Base-by-base conservation (phyloP, 2,797 vertebrate genomes). In the Linurgus olivaceus region DNA sequence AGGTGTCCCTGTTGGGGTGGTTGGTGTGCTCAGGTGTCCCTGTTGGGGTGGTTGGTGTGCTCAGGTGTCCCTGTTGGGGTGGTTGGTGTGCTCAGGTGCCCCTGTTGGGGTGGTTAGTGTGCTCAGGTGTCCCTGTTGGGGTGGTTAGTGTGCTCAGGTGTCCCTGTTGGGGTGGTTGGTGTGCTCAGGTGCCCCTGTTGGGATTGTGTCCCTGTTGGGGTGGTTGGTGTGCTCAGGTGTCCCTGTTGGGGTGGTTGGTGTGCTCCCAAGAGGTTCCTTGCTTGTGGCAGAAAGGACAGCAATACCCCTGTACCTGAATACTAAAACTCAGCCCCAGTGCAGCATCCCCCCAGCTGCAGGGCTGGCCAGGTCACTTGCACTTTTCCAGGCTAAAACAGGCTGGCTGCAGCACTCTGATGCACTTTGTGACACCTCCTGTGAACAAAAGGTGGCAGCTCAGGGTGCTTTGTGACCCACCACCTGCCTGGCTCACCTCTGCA, bases 121-220 rank as follows among this genome's bases (percentile, higher is more conserved):
- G 45, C 85, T 65, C 33, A 42, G 52, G 9, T 10, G 37, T 2
- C 0, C 2, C 54, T 31, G 0, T 8, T 42, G 65, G 21, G 6
- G 6, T 28, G 10, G 37, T 37, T 37, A 10, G 37, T 26, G 14
- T 48, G 47, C 8, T 63, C 38, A 40, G 55, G 7, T 13, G 48
- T 2, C 0, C 3, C 50, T 31, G 0, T 7, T 38, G 63, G 24
- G 5, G 7, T 31, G 45, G 11, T 26, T 55, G 10, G 14, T 26
- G 14, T 48, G 47, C 77, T 63, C 38, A 37, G 51, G 7, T 13
- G 55, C 2, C 0, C 2, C 52, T 31, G 0, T 7, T 38, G 10
- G n/a, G n/a, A n/a, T n/a, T n/a, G 9, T 10, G 37, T 2, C 0
- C 2, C 58, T 31, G 0, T 8, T 38, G 65, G 24, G 5, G 5